Evolutionary conservation across 1,140 invertebrate genomes (phyloP).

Genomic region (Drosophila takahashii): DNA sequence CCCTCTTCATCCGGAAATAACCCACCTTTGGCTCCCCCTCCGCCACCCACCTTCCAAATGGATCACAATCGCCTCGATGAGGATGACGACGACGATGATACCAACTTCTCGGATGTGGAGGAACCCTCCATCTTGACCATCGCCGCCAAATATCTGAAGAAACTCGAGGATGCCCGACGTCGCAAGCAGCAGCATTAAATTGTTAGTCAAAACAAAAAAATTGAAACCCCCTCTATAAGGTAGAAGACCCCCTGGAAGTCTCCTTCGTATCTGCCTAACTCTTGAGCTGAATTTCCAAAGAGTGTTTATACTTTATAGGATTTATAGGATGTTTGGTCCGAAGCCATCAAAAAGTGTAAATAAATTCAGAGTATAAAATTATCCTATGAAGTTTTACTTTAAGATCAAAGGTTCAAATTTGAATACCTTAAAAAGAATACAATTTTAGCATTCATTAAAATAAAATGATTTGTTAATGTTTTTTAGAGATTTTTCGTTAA

Average conservation of each 20-base stretch:
- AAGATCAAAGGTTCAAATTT: no score
- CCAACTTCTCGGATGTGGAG: conserved; percentile 2
- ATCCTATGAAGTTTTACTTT: background rate
- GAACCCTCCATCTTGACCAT: conserved; percentile 20
- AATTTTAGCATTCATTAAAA: no score
- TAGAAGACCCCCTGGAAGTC: background rate
- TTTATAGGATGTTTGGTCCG: background rate
- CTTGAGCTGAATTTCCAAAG: background rate
- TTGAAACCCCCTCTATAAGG: background rate
- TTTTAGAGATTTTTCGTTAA: no score
- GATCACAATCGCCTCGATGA: background rate
- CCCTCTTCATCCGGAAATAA: background rate
- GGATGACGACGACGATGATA: background rate
- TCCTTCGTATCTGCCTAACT: background rate
- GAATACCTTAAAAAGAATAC: no score
- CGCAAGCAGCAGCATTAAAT: background rate
- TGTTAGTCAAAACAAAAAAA: no score
- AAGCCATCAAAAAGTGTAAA: background rate
- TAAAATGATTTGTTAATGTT: no score
- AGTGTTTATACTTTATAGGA: background rate
- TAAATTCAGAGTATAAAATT: background rate
- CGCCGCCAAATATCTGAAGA: conserved; percentile 25
- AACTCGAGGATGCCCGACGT: conserved; percentile 23
- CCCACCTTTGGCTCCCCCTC: background rate
- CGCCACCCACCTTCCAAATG: background rate